phyloP scores from a whole-genome alignment of 2,888 invertebrate genomes.

The Nezara viridula region DNA sequence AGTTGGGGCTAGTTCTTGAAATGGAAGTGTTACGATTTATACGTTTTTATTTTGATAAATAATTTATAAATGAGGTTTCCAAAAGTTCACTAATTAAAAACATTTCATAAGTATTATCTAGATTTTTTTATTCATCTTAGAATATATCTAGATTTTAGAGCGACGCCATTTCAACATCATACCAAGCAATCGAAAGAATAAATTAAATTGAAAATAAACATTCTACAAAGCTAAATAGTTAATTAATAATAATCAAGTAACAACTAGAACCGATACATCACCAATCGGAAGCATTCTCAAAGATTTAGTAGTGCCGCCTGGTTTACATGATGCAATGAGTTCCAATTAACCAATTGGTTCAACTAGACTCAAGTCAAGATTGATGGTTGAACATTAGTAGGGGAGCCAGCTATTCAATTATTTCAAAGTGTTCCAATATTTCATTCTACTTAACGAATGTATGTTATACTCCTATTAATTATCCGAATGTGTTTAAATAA shows the following conservation, averaged over 20 bases:
- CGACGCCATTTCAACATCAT: too few species aligned
- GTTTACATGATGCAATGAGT: not conserved
- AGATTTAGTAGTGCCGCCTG: not conserved
- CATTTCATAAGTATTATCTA: too few species aligned
- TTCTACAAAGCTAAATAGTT: not conserved
- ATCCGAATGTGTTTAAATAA: too few species aligned
- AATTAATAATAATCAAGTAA: not conserved
- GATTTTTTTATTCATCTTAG: too few species aligned
- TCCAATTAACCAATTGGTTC: slow-evolving; percentile 14
- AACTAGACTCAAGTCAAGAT: not conserved
- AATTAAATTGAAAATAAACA: not conserved
- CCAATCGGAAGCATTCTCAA: not conserved
- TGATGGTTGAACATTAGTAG: not conserved
- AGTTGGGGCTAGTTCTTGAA: too few species aligned
- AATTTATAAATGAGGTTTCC: too few species aligned
- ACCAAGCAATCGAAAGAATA: too few species aligned
- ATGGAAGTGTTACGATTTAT: too few species aligned
- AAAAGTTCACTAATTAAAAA: too few species aligned
- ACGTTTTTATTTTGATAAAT: too few species aligned
- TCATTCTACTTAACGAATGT: not conserved
- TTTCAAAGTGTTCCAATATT: not conserved
- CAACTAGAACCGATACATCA: not conserved
- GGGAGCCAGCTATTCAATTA: not conserved
- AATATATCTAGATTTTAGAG: too few species aligned
- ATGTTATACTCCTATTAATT: too few species aligned